Percentiles rank a stretch among this genome's conserved stretches.
Evolutionary conservation across 2,797 vertebrate genomes (phyloP).

Genomic region (Triplophysa bombifrons): DNA sequence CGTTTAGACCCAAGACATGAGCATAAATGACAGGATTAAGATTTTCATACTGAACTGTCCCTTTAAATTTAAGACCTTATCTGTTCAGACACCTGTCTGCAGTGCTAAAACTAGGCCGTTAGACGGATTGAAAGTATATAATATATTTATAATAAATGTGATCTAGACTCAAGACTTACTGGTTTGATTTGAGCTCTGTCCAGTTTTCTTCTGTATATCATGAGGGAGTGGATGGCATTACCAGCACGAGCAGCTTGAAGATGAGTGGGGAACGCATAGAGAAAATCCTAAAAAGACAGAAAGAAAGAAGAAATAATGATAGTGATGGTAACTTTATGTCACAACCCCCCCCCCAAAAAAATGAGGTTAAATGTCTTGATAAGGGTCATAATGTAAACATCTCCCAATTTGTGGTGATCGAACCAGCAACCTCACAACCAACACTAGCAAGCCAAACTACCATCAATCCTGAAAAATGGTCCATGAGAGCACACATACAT

Average conservation of each 20-base stretch:
- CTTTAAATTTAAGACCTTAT: background rate
- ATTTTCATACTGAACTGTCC: background rate
- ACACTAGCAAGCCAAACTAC: background rate
- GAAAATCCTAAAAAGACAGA: slow-evolving; percentile 80
- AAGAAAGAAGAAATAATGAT: background rate
- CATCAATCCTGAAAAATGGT: no score
- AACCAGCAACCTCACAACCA: background rate
- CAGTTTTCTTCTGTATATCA: slow-evolving; percentile 91
- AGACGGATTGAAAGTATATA: background rate
- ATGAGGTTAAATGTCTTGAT: background rate
- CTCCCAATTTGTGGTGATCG: background rate
- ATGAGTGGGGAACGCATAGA: slow-evolving; percentile 84
- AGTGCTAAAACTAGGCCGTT: background rate
- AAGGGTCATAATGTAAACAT: background rate
- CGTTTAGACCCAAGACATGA: no score
- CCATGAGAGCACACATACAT: no score
- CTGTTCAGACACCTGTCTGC: background rate
- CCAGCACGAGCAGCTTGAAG: slow-evolving; percentile 92
- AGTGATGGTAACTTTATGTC: background rate
- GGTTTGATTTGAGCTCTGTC: slow-evolving; percentile 95
- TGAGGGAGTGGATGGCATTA: slow-evolving; percentile 88
- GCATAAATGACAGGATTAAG: no score
- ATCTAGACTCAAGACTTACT: slow-evolving; percentile 75
- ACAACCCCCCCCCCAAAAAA: background rate
- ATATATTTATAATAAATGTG: background rate